A percentile compares a stretch with the other conserved stretches of the same genome.
phyloP scores from a whole-genome alignment of 2,888 invertebrate species.

The Monopis laevigella region DNA sequence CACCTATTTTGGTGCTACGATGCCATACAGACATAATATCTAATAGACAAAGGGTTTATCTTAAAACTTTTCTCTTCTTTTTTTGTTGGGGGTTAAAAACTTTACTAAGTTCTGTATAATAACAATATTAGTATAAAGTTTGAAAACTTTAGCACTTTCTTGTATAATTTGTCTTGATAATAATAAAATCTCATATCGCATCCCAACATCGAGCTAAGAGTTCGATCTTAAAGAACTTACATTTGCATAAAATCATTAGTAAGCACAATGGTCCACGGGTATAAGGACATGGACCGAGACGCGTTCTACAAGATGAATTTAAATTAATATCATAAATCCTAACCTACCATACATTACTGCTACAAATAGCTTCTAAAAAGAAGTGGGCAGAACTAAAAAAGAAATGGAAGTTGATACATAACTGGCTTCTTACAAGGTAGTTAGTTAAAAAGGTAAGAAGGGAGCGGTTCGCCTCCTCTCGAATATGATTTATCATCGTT shows the following conservation, averaged over 20 bases:
- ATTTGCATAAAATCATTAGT: constrained; percentile 69
- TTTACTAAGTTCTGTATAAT: too few relatives aligned
- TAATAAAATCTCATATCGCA: constrained; percentile 4
- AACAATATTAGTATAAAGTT: too few relatives aligned
- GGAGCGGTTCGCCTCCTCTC: constrained; percentile 55
- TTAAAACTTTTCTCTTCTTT: too few relatives aligned
- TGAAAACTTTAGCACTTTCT: too few relatives aligned
- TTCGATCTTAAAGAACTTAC: constrained; percentile 66
- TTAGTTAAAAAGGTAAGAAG: constrained; percentile 36
- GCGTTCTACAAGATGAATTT: constrained; percentile 40
- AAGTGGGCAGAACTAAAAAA: constrained; percentile 12
- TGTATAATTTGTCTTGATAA: constrained; percentile 3
- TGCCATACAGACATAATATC: too few relatives aligned
- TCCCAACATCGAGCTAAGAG: constrained; percentile 40
- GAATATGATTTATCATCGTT: constrained; percentile 69
- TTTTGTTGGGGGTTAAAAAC: too few relatives aligned
- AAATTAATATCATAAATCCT: constrained; percentile 1
- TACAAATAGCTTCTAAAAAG: neutral
- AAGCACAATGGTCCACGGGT: constrained; percentile 65
- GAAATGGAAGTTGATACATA: constrained; percentile 30
- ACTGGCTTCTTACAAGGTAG: constrained; percentile 9
- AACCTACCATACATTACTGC: constrained; percentile 26
- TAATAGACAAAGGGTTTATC: too few relatives aligned
- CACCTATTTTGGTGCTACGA: too few relatives aligned
- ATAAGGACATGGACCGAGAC: constrained; percentile 55